Conservation (phyloP, 2,888 invertebrate genomes). For the Tyria jacobaeae region DNA sequence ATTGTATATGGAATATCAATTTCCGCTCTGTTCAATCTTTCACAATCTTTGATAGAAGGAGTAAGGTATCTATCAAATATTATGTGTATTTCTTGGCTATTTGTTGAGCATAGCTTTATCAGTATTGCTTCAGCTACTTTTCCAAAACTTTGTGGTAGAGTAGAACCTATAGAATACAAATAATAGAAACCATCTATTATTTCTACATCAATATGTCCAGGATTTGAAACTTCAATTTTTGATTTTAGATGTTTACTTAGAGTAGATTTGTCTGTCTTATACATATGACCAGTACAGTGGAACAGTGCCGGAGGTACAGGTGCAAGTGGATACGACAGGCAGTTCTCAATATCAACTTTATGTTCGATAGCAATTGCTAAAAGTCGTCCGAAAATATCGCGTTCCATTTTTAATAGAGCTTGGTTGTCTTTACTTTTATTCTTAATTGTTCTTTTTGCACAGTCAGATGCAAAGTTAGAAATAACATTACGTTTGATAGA, state of each 20-base stretch:
- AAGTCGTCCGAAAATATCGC: constrained; percentile 45
- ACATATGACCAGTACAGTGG: constrained; percentile 21
- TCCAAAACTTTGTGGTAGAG: constrained; percentile 34
- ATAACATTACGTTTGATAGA: constrained; percentile 49
- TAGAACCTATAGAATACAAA: constrained; percentile 32
- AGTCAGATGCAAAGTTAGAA: constrained; percentile 50
- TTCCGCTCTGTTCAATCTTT: constrained; percentile 33
- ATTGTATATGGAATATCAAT: constrained; percentile 34
- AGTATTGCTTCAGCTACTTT: constrained; percentile 45
- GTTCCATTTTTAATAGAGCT: constrained; percentile 50
- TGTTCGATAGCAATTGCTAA: constrained; percentile 51
- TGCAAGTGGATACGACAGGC: constrained; percentile 51
- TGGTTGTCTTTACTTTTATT: constrained; percentile 38
- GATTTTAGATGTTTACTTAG: constrained; percentile 16
- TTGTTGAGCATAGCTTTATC: constrained; percentile 23
- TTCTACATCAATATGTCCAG: constrained; percentile 32
- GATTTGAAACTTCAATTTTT: constrained; percentile 14
- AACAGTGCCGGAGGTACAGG: constrained; percentile 23
- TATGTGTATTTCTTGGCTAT: constrained; percentile 35
- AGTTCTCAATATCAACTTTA: constrained; percentile 53
- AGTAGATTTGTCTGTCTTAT: constrained; percentile 19
- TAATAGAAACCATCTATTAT: constrained; percentile 48
- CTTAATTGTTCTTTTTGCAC: constrained; percentile 28
- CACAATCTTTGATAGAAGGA: constrained; percentile 60
- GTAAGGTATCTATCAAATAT: constrained; percentile 41